Conservation (phyloP, 2,888 invertebrate genomes). For the Troides aeacus region DNA sequence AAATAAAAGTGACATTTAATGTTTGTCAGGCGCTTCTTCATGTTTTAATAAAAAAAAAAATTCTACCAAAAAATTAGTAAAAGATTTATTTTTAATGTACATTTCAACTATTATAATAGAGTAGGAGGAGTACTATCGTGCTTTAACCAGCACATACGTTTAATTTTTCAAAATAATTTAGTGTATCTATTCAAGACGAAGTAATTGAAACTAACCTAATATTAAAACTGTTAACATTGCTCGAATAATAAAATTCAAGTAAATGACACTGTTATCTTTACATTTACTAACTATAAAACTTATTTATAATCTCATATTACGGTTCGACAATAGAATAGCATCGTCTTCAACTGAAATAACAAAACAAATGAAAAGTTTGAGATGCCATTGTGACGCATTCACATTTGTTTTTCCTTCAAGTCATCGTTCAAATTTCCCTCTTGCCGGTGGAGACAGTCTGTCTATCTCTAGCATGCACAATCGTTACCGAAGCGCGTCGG, state of each 20-base stretch:
- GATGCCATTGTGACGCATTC: slow-evolving; percentile 46
- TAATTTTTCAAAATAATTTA: too few species aligned
- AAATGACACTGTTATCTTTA: background rate
- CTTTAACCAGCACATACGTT: too few species aligned
- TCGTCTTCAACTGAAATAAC: slow-evolving; percentile 20
- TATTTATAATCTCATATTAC: background rate
- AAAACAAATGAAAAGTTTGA: slow-evolving; percentile 28
- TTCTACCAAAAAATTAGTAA: background rate
- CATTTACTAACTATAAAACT: background rate
- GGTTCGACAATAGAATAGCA: slow-evolving; percentile 17
- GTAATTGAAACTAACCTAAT: too few species aligned
- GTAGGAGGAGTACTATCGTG: too few species aligned
- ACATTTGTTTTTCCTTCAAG: slow-evolving; percentile 57
- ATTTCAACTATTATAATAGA: too few species aligned
- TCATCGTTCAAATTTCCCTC: slow-evolving; percentile 65
- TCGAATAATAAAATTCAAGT: too few species aligned
- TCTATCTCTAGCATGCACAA: slow-evolving; percentile 71
- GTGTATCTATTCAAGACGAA: too few species aligned
- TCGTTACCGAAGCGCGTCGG: slow-evolving; percentile 74
- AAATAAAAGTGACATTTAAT: background rate
- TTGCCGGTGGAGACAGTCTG: slow-evolving; percentile 70
- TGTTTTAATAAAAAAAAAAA: background rate
- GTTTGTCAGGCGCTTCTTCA: slow-evolving; percentile 18
- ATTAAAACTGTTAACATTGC: too few species aligned
- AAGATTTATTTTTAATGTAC: too few species aligned